Percentiles rank a stretch among this genome's conserved stretches.
These are phyloP conservation scores for Tetanocera ferruginea DNA, from an alignment of 2,888 invertebrate species.

Conservation along the genomic window DNA sequence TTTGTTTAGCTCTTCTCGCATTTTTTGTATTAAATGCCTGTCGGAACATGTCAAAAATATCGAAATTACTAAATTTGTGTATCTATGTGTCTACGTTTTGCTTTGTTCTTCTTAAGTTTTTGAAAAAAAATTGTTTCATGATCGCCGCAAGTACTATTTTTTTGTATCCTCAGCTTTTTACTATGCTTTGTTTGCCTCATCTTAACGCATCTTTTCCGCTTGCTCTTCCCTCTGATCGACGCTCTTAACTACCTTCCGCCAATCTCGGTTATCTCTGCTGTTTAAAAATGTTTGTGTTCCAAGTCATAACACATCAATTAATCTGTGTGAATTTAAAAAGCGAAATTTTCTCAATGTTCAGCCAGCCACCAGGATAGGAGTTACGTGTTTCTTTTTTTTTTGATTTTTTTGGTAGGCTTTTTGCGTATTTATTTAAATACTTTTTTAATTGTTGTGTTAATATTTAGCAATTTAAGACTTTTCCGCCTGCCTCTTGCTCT, in stretches of 20 bases:
- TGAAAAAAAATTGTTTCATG: conserved; percentile 5
- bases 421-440: conserved; percentile 14
- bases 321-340: conserved; percentile 11
- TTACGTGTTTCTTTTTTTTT: conserved; percentile 26
- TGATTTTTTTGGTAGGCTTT: conserved; percentile 27
- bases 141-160: conserved; percentile 18
- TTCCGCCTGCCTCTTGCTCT: background rate
- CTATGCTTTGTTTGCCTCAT: background rate
- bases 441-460: conserved; percentile 26
- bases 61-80: no score
- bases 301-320: conserved; percentile 27
- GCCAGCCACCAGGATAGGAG: conserved; percentile 3
- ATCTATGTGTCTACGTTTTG: background rate
- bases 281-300: conserved; percentile 5
- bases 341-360: background rate
- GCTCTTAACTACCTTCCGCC: background rate
- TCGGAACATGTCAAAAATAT: no score
- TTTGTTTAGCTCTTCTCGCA: no score
- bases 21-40: no score
- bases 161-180: background rate
- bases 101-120: background rate
- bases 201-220: background rate
- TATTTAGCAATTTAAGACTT: conserved; percentile 3
- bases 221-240: background rate
- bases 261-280: background rate